Percentiles rank a stretch among this genome's conserved stretches.
phyloP scores from a whole-genome alignment of 2,888 invertebrate species.

The Escarpia spicata region DNA sequence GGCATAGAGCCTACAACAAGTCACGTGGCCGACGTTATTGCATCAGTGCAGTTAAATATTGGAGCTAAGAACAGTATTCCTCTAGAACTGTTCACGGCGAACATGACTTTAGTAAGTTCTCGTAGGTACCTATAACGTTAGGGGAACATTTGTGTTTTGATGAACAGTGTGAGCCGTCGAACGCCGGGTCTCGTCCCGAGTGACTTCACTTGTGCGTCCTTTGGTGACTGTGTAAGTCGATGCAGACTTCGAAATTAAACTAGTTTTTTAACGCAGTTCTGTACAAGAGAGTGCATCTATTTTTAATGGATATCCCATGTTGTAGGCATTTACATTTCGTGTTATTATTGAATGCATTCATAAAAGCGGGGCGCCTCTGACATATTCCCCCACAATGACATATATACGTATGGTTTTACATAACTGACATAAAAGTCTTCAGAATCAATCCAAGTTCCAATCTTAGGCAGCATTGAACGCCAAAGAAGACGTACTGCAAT shows the following conservation, averaged over 20 bases:
- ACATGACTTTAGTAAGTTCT: not conserved
- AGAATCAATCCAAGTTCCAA: no score
- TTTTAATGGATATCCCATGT: not conserved
- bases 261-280: not conserved
- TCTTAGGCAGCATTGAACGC: no score
- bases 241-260: not conserved
- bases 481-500: no score
- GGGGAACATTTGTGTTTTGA: no score
- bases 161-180: no score
- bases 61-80: not conserved
- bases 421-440: not conserved
- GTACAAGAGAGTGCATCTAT: not conserved
- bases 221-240: no score
- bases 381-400: not conserved
- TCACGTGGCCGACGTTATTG: not conserved
- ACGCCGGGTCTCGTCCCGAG: no score
- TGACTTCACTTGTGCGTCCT: no score
- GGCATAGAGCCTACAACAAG: not conserved
- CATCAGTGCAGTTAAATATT: not conserved
- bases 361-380: not conserved
- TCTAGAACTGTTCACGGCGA: not conserved
- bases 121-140: not conserved
- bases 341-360: not conserved
- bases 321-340: not conserved
- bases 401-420: not conserved